Percentiles rank a stretch among this genome's conserved stretches.
Conservation (phyloP, 2,888 invertebrate genomes). For the Stenolophus ochropezus region DNA sequence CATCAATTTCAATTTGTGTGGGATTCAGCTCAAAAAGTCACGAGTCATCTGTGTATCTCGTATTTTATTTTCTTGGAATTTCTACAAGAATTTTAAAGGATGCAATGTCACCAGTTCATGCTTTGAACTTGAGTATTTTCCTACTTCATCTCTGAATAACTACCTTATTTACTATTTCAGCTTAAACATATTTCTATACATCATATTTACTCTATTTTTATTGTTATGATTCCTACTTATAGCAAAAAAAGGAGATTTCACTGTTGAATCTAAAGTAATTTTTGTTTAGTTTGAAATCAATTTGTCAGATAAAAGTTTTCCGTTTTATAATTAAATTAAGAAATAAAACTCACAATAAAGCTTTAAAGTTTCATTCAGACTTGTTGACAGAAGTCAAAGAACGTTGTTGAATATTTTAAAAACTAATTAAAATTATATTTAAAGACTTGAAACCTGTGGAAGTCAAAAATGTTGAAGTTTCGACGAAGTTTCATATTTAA, state of each 20-base stretch:
- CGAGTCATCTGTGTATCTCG: background rate
- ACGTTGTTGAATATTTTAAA: constrained; percentile 25
- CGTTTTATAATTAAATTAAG: background rate
- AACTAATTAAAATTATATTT: constrained; percentile 32
- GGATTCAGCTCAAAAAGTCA: background rate
- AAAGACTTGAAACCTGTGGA: background rate
- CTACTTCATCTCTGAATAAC: no score
- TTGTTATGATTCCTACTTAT: no score
- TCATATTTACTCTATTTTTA: no score
- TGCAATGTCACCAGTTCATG: no score
- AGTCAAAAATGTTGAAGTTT: background rate
- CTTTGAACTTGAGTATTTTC: no score
- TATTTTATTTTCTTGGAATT: background rate
- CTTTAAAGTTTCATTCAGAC: background rate
- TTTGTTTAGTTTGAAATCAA: background rate
- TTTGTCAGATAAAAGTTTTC: background rate
- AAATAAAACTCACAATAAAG: background rate
- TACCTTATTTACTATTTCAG: no score
- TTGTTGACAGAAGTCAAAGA: background rate
- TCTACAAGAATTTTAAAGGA: background rate
- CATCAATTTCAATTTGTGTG: background rate
- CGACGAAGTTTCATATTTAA: constrained; percentile 19
- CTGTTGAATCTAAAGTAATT: background rate
- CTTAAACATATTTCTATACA: no score
- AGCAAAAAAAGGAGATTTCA: background rate